Evolutionary conservation across 2,113 vertebrate genomes (phyloP).

Genomic region (zebrafish (Danio rerio)): DNA sequence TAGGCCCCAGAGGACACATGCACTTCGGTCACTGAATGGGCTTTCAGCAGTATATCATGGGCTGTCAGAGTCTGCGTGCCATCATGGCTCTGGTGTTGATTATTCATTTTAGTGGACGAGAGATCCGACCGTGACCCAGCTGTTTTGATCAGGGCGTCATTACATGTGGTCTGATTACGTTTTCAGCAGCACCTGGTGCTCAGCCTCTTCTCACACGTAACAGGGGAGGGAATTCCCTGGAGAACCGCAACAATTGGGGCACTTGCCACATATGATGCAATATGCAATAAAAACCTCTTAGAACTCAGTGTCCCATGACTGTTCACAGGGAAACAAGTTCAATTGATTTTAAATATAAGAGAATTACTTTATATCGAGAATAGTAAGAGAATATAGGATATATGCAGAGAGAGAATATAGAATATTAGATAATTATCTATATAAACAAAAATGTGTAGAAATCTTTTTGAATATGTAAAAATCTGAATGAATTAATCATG

Average conservation of each 20-base stretch:
- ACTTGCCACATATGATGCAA: conserved; percentile 22
- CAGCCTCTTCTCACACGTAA: conserved; percentile 26
- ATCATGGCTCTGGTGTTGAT: conserved; percentile 50
- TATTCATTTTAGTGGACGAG: conserved; percentile 47
- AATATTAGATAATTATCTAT: too few species aligned
- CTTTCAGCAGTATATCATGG: conserved; percentile 34
- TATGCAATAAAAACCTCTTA: conserved; percentile 20
- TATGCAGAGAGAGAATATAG: too few species aligned
- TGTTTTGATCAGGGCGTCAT: conserved; percentile 54
- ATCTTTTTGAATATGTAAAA: too few species aligned
- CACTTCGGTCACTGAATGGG: conserved; percentile 21
- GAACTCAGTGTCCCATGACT: not conserved
- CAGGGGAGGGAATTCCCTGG: conserved; percentile 32
- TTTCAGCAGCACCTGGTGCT: conserved; percentile 61
- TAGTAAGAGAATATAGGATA: too few species aligned
- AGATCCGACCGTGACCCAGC: conserved; percentile 51
- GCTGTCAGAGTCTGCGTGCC: conserved; percentile 37
- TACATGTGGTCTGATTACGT: conserved; percentile 56
- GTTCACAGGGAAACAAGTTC: not conserved
- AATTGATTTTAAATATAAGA: not conserved
- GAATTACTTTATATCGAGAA: too few species aligned
- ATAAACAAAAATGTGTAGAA: too few species aligned
- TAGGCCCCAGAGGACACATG: conserved; percentile 9
- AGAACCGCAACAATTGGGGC: conserved; percentile 28
- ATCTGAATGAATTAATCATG: too few species aligned